phyloP scores from a whole-genome alignment of 1,140 invertebrate species.

The Trichonephila inaurata region DNA sequence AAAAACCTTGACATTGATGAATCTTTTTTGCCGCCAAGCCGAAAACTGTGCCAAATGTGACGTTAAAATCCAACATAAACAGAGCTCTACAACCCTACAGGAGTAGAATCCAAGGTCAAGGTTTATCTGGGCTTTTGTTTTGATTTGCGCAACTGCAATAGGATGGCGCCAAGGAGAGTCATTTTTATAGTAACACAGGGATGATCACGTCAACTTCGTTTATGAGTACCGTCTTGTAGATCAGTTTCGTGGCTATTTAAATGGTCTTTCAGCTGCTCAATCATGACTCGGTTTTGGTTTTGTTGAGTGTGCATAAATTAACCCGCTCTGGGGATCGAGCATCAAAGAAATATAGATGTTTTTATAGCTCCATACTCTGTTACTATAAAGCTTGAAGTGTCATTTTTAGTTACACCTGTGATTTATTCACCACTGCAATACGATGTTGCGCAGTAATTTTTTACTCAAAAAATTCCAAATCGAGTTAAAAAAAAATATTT shows the following conservation, averaged over 20 bases:
- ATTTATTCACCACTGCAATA: too few relatives aligned
- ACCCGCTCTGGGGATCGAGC: background rate
- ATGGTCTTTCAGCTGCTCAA: background rate
- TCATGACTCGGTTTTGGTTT: background rate
- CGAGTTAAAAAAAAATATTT: too few relatives aligned
- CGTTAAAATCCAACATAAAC: constrained; percentile 20
- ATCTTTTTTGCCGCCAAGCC: constrained; percentile 1
- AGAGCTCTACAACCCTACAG: constrained; percentile 26
- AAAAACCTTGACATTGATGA: constrained; percentile 28
- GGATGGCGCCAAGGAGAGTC: constrained; percentile 18
- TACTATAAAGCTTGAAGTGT: too few relatives aligned
- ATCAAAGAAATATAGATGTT: background rate
- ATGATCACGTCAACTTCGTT: constrained; percentile 1
- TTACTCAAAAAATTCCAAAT: too few relatives aligned
- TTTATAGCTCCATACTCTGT: too few relatives aligned
- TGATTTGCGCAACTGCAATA: constrained; percentile 37
- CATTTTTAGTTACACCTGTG: too few relatives aligned
- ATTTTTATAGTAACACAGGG: constrained; percentile 4
- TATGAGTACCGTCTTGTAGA: background rate
- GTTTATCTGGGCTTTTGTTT: constrained; percentile 64
- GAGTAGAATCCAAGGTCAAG: constrained; percentile 67
- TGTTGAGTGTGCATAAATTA: constrained; percentile 11
- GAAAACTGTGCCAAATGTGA: constrained; percentile 11
- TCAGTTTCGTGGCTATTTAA: background rate
- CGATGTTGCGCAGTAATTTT: too few relatives aligned